Conservation (phyloP, 2,113 vertebrate genomes). For the Circaetus gallicus region DNA sequence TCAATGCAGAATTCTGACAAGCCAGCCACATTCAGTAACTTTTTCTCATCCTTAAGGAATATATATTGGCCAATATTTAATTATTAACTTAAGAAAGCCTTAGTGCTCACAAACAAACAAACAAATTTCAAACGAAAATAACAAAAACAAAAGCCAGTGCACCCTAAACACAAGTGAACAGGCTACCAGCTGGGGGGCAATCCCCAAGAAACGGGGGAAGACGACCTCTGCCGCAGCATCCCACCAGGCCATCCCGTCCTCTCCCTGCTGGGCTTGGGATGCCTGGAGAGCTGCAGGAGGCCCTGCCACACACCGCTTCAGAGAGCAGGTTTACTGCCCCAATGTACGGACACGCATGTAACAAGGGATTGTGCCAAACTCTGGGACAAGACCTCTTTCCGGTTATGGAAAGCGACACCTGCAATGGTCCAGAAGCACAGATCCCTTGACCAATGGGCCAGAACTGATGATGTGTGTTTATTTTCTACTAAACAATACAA, state of each 20-base stretch:
- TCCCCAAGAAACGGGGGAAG: accelerated
- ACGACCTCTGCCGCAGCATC: background rate
- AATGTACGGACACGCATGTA: accelerated
- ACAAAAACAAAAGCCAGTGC: background rate
- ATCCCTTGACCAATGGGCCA: background rate
- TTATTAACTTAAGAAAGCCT: background rate
- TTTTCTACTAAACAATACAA: background rate
- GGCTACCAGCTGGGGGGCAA: background rate
- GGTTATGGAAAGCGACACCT: background rate
- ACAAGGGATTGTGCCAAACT: background rate
- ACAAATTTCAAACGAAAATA: background rate
- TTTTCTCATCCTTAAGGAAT: background rate
- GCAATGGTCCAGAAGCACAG: background rate
- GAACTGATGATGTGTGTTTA: accelerated
- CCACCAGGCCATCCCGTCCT: background rate
- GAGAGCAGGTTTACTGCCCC: background rate
- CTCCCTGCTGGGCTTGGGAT: background rate
- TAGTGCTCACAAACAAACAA: background rate
- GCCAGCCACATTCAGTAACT: background rate
- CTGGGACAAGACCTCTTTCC: background rate
- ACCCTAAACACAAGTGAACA: accelerated
- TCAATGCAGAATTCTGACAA: background rate
- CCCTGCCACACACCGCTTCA: background rate
- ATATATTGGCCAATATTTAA: background rate
- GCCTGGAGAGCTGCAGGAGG: accelerated